Evolutionary conservation across 2,888 invertebrate species (phyloP), one percentile per base, ranked within the genome.

Genomic region (Pammene aurita): DNA sequence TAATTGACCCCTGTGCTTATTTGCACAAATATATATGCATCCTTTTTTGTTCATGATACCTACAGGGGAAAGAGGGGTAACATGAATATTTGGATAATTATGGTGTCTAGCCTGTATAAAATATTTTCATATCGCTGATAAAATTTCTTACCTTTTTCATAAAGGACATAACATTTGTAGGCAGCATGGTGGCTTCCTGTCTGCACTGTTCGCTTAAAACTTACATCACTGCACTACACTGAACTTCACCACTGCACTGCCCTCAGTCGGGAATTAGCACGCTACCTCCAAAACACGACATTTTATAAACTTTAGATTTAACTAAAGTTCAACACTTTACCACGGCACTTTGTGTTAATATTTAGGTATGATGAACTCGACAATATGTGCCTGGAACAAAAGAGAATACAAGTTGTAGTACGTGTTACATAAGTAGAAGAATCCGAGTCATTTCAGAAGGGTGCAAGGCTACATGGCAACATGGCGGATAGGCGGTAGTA

Each of bases 141-240:
- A n/a, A n/a, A n/a, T 11, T 18, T 92, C 95, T 94, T 86, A 97
- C 97, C 96, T 97, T 97, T 90, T 97, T 97, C 96, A 97, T 96
- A 90, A 97, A 97, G 80, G 97, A 97, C 96, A 97, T 96, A 83
- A 97, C 96, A 91, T 97, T 97, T 79, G 96, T 96, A 75, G 97
- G 97, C 94, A 97, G 94, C 97, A 97, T 97, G 93, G 92, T 94
- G 93, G 80, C 82, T 83, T 74, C 80, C 82, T 84, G 73, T 73
- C 76, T 78, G 54, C 66, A 57, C 62, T 64, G 42, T 56, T 66
- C 56, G 57, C 66, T 46, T 48, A 35, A 50, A 64, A 60, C 55
- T 70, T 62, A 73, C 72, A 73, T 70, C 60, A 71, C 65, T 62
- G 50, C 67, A 69, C 70, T 55, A 55, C 66, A 73, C 67, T 46